These are phyloP conservation scores for Caenorhabditis sp. DNA, from an alignment of 2,888 invertebrate genomes.

Conservation along the genomic window DNA sequence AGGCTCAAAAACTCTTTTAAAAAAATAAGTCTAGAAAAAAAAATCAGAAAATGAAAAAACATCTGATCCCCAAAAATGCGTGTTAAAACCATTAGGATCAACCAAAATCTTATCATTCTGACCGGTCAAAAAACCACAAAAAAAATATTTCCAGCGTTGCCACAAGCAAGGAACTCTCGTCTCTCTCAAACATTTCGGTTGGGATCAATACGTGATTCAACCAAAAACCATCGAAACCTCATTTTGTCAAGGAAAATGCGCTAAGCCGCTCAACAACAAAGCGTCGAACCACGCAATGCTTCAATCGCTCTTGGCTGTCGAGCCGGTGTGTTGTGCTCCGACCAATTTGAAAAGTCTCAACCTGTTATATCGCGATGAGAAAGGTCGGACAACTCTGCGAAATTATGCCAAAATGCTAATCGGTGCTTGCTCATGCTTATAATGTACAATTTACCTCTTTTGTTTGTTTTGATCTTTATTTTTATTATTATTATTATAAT, in stretches of 20 bases:
- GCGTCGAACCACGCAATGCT: conserved; percentile 52
- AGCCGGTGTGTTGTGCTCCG: conserved; percentile 49
- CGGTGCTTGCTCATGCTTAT: conserved; percentile 47
- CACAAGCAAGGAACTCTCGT: conserved; percentile 38
- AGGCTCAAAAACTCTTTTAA: too few species aligned
- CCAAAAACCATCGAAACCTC: conserved; percentile 41
- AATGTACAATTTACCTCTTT: conserved; percentile 8
- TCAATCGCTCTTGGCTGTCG: conserved; percentile 45
- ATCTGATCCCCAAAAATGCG: conserved; percentile 13
- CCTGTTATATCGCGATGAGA: conserved; percentile 47
- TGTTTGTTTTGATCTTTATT: neutral
- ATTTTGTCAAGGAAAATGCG: conserved; percentile 40
- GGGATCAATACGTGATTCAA: conserved; percentile 33
- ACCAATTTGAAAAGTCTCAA: conserved; percentile 42
- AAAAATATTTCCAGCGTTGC: conserved; percentile 26
- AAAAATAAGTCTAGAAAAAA: too few species aligned
- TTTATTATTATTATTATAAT: neutral
- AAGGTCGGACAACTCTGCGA: conserved; percentile 39
- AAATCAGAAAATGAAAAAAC: too few species aligned
- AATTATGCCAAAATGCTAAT: conserved; percentile 53
- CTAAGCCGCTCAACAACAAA: conserved; percentile 34
- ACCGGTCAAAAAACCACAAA: neutral
- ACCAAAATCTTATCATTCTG: neutral
- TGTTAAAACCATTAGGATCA: neutral
- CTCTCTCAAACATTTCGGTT: conserved; percentile 35